Percentiles rank a stretch among this genome's conserved stretches.
Evolutionary conservation across 2,797 vertebrate species (phyloP).

Genomic region (Lophius americanus): DNA sequence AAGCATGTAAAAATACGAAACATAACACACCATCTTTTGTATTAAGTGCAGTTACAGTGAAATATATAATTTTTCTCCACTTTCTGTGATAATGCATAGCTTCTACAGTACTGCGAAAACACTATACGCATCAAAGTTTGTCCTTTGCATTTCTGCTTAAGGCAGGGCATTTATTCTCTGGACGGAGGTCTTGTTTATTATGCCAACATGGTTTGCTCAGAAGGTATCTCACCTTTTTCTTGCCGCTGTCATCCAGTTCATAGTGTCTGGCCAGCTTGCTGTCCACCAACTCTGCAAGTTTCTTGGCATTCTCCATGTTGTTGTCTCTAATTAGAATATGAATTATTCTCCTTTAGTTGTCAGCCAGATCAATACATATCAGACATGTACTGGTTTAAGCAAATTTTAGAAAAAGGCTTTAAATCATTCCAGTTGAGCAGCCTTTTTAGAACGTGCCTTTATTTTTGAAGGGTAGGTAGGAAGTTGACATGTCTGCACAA

Average conservation of each 20-base stretch:
- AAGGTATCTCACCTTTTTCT: constrained; percentile 87
- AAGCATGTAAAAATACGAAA: neutral
- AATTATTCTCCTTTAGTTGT: constrained; percentile 1
- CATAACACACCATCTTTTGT: neutral
- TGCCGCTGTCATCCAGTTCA: constrained; percentile 85
- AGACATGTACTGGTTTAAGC: neutral
- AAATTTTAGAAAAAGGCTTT: neutral
- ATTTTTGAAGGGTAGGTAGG: no score
- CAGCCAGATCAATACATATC: neutral
- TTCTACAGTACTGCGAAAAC: neutral
- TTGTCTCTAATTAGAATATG: constrained; percentile 78
- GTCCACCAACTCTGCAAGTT: constrained; percentile 91
- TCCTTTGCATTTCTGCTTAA: neutral
- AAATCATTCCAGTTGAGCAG: neutral
- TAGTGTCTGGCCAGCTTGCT: constrained; percentile 87
- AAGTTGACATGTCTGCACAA: neutral
- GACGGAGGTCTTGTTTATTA: constrained; percentile 30
- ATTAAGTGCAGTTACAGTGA: neutral
- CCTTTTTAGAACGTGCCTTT: neutral
- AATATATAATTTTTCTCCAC: no score
- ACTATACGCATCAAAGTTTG: no score
- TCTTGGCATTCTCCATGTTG: constrained; percentile 84
- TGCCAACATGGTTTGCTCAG: constrained; percentile 34
- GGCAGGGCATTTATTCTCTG: constrained; percentile 16
- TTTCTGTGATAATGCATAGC: neutral